Percentiles rank a stretch among this genome's conserved stretches.
Conservation (phyloP, 2,888 invertebrate genomes). For the Drosophila mercatorum region DNA sequence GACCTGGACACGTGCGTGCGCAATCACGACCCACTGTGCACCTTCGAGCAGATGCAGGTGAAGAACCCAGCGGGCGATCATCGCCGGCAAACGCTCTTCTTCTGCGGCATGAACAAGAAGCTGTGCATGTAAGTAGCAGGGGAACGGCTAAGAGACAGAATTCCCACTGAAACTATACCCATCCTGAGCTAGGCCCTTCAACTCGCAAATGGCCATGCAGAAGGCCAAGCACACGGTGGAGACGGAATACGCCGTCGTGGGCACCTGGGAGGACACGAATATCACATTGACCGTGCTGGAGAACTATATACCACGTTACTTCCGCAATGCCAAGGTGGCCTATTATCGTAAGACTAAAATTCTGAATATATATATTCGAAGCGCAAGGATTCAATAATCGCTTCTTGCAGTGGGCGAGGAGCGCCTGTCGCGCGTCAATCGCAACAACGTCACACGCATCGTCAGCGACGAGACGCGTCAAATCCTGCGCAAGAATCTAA, state of each 20-base stretch:
- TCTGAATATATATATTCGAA: too few species aligned
- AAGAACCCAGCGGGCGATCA: constrained; percentile 94
- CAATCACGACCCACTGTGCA: constrained; percentile 91
- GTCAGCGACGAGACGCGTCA: constrained; percentile 91
- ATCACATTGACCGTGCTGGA: constrained; percentile 93
- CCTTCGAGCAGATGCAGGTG: constrained; percentile 91
- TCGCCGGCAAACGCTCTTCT: constrained; percentile 93
- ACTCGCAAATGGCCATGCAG: constrained; percentile 91
- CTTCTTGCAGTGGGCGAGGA: constrained; percentile 82
- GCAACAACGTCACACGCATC: constrained; percentile 87
- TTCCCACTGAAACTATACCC: background rate
- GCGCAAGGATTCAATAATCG: constrained; percentile 4
- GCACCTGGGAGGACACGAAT: constrained; percentile 94
- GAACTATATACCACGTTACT: constrained; percentile 93
- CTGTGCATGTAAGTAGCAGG: constrained; percentile 90
- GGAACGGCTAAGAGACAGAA: too few species aligned
- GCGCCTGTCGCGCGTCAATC: constrained; percentile 86
- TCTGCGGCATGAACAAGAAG: constrained; percentile 92
- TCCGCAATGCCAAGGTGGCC: constrained; percentile 89
- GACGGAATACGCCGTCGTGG: constrained; percentile 94
- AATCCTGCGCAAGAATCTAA: constrained; percentile 92
- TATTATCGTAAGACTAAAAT: constrained; percentile 89
- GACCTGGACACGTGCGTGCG: constrained; percentile 94
- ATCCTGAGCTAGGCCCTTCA: constrained; percentile 90
- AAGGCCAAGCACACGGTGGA: constrained; percentile 94